Evolutionary conservation across 2,888 invertebrate genomes (phyloP), one percentile per base, ranked within the genome.

Genomic region (Pammene fasciana): DNA sequence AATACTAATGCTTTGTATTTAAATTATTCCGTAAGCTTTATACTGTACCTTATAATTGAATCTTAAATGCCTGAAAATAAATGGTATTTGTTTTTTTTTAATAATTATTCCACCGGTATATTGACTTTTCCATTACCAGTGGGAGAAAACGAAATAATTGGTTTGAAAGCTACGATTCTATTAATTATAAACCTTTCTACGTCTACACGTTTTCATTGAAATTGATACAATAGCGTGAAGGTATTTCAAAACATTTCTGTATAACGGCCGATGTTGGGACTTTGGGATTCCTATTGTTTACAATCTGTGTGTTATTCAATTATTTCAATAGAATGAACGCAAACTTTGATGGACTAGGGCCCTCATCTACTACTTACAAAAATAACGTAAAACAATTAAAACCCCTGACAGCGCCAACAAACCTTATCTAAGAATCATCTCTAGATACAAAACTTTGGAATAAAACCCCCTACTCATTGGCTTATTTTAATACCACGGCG

Each of bases 221-320:
- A 45, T 52, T 41, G 13, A 43, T 52, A 59, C 66, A 59, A 66
- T 60, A 45, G 59, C 14, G 3, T 36, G n/a, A 50, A 43, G 34
- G 34, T 34, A 46, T 65, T 65, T 59, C 52, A 52, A 67, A 52
- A 52, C 59, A 59, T 59, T 16, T 13, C 50, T 5, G 59, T 52
- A 36, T 67, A 34, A 50, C 41, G 46, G 46, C 46, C 13, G 43
- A 52, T 26, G 34, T 38, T 36, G 34, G 66, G 26, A 11, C 18
- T 62, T 60, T 16, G 57, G 66, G 59, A 34, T 11, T 14, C n/a
- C 48, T 36, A 59, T 67, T 67, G 66, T 67, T 52, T 67, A 36
- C 50, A 14, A 50, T 57, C 14, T 59, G 52, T 67, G 50, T 59
- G 52, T 66, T 66, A 67, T 67, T 67, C 34, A 45, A 67, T 67